Evolutionary conservation across 2,797 vertebrate genomes (phyloP), one percentile per base, ranked within the genome.

Genomic region (Uromys caudimaculatus): DNA sequence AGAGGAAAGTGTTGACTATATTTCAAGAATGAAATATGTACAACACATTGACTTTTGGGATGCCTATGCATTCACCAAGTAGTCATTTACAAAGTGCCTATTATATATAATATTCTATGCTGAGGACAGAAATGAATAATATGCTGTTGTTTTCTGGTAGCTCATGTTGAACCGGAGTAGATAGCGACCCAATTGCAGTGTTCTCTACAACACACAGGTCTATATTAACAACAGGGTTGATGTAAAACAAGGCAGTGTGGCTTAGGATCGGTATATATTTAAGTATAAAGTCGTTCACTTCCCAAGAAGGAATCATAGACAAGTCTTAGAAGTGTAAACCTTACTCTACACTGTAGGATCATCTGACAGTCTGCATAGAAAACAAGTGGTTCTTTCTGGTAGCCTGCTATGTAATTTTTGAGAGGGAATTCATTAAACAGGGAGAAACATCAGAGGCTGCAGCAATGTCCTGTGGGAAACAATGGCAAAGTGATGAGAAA

Each of bases 21-120:
- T 92, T 95, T 75, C 14, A n/a, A 47, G 76, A 89, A 92, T 95
- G 67, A 97, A 82, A 89, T 85, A 91, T 91, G 60, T 64, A 82
- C 41, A 93, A n/a, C 3, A 81, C 64, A 52, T 52, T 3, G 21
- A 89, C 58, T 90, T 92, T n/a, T 47, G 24, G 27, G 54, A 95
- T 79, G 60, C 29, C 29, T n/a, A 44, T 92, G 88, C 85, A 35
- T 95, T 92, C 54, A 85, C 47, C 93, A 95, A 91, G 73, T 78
- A 54, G 71, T 12, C 78, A 50, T 67, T 94, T 96, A 58, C 8
- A 12, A 19, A 96, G 77, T 77, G 10, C 8, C 77, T 95, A 7
- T 93, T 71, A 52, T 64, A 10, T 81, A 19, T 81, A 73, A 95
- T 67, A 73, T 16, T 78, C 38, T 75, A 27, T 44, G 32, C 12